Base-by-base conservation (phyloP, 2,888 invertebrate genomes). In the Caenorhabditis sinica region DNA sequence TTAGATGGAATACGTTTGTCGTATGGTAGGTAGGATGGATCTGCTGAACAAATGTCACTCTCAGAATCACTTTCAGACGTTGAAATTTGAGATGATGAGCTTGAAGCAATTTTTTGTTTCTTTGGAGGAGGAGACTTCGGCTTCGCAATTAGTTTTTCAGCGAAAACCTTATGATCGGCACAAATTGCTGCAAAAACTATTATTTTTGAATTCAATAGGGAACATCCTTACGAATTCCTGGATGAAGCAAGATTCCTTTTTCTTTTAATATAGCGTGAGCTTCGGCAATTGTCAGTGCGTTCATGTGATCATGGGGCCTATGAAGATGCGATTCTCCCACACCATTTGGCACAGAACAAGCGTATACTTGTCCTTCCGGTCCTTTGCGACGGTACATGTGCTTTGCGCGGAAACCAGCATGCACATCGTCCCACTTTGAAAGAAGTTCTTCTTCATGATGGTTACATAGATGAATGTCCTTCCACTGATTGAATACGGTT, bases 331-430 rank as follows among this genome's bases (percentile, higher is more conserved):
- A n/a, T 13, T 20, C 28, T 15, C 30, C n/a, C n/a, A n/a, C n/a
- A n/a, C n/a, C n/a, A n/a, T n/a, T n/a, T 11, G 60, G 60, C 60
- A 60, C 30, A 17, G 60, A 60, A 30, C 60, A 60, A 28, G 60
- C 60, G 4, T 30, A 11, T 15, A 28, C 30, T 11, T 28, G 8
- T 11, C 5, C 4, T 23, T 2, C 13, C 23, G 6, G 3, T n/a
- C n/a, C n/a, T n/a, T n/a, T n/a, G 1, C 20, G 5, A n/a, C 53
- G 53, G 13, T 53, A 60, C 13, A 60, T 60, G 30, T 60, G 53
- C 23, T n/a, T 23, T 2, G 4, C 53, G 4, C 53, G 60, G 60
- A 60, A 33, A 9, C 49, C n/a, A 3, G 23, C 6, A 13, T 6
- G 20, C 3, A 6, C 4, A 3, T 6, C 13, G 23, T 13, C 20